These are phyloP conservation scores for Chlorodrepanis virens DNA, from an alignment of 2,113 vertebrate species.

Conservation along the genomic window DNA sequence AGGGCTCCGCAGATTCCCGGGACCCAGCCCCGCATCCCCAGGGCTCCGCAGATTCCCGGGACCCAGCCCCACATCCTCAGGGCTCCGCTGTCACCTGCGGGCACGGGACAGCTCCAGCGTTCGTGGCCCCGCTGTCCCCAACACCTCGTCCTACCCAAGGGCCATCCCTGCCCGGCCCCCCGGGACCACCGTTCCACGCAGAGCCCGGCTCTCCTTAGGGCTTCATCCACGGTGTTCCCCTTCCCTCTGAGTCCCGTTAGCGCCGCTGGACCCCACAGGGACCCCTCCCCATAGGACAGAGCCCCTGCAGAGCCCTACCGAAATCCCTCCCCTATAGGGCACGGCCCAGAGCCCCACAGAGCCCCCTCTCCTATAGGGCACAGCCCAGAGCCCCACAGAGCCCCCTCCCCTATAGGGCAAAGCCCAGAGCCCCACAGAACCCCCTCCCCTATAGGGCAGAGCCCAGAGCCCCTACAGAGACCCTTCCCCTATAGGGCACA, in stretches of 20 bases:
- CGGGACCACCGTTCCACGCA: neutral
- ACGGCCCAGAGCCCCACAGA: too few relatives aligned
- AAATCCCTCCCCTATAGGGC: accelerated
- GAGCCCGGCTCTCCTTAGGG: accelerated
- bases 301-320: too few relatives aligned
- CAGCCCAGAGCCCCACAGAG: neutral
- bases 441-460: accelerated
- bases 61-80: neutral
- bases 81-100: neutral
- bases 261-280: neutral
- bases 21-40: slow-evolving; percentile 44
- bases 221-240: accelerated
- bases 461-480: too few relatives aligned
- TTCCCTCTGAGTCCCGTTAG: neutral
- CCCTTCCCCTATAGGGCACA: too few relatives aligned
- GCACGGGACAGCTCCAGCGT: neutral
- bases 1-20: neutral
- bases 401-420: accelerated
- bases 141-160: neutral
- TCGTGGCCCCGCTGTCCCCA: neutral
- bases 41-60: neutral
- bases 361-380: accelerated
- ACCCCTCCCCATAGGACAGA: neutral
- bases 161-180: neutral
- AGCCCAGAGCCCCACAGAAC: neutral